Evolutionary conservation across 2,797 vertebrate genomes (phyloP).

Genomic region (Dermochelys coriacea): DNA sequence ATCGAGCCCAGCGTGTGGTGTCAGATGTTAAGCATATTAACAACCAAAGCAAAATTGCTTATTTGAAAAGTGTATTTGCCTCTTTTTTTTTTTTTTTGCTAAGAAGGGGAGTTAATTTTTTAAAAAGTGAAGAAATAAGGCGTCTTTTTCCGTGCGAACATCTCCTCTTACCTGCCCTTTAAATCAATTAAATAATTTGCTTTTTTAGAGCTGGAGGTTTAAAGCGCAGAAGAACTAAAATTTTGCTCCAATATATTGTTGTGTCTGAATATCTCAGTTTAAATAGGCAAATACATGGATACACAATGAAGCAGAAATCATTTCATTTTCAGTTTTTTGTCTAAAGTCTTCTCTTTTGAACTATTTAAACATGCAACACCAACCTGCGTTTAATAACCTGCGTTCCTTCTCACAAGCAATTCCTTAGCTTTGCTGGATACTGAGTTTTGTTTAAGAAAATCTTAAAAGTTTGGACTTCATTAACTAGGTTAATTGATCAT

Average conservation of each 20-base stretch:
- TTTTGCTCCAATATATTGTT: no score
- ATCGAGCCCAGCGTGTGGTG: no score
- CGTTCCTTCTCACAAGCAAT: neutral
- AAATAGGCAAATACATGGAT: rapidly evolving
- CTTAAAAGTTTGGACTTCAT: no score
- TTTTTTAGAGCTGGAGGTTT: neutral
- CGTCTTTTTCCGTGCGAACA: neutral
- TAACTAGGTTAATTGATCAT: neutral
- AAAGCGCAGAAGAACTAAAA: neutral
- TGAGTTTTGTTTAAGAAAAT: neutral
- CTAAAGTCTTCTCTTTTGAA: neutral
- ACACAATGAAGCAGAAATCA: rapidly evolving
- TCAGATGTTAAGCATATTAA: neutral
- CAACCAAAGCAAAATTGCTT: neutral
- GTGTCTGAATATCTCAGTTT: neutral
- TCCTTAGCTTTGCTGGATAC: neutral
- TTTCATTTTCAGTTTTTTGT: neutral
- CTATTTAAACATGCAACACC: neutral
- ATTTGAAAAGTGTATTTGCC: neutral
- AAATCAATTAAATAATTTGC: neutral
- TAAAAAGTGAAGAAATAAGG: neutral
- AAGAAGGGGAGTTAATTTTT: neutral
- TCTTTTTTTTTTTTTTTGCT: neutral
- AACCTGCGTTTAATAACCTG: neutral
- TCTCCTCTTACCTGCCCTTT: neutral